These are phyloP conservation scores for Lagenorhynchus albirostris DNA, from an alignment of 2,113 vertebrate genomes.

Conservation along the genomic window DNA sequence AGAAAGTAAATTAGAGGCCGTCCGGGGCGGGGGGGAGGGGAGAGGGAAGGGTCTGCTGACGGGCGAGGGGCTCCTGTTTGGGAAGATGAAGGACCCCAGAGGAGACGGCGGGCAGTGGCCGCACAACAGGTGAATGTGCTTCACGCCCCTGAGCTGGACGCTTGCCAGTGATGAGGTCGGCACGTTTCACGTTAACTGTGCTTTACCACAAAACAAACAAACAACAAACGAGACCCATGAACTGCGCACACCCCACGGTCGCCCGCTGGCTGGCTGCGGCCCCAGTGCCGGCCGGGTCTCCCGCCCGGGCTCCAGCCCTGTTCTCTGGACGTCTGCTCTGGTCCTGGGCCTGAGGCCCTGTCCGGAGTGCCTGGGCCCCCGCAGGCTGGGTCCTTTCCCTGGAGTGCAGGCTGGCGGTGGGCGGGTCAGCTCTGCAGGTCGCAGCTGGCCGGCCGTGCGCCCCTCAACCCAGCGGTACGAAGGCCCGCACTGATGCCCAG, in stretches of 20 bases:
- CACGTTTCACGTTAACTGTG: accelerated
- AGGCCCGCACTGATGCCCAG: accelerated
- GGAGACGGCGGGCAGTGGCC: accelerated
- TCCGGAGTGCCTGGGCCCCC: accelerated
- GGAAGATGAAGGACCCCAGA: accelerated
- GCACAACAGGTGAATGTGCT: accelerated
- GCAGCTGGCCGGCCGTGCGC: accelerated
- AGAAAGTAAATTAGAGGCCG: background rate
- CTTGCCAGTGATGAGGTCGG: accelerated
- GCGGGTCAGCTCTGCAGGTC: accelerated
- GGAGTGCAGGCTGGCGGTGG: accelerated
- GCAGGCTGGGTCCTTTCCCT: accelerated
- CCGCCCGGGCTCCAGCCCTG: background rate
- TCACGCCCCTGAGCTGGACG: background rate
- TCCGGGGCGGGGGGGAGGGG: too few relatives aligned
- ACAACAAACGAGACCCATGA: accelerated
- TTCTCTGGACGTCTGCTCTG: accelerated
- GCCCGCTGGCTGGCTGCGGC: accelerated
- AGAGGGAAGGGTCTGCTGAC: too few relatives aligned
- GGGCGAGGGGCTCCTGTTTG: background rate
- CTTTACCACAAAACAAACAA: background rate
- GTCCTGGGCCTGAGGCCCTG: background rate
- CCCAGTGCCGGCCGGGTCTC: background rate
- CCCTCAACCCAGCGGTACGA: accelerated
- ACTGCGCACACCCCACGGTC: accelerated